phyloP scores from a whole-genome alignment of 2,797 vertebrate genomes.

The Pseudopleuronectes americanus region DNA sequence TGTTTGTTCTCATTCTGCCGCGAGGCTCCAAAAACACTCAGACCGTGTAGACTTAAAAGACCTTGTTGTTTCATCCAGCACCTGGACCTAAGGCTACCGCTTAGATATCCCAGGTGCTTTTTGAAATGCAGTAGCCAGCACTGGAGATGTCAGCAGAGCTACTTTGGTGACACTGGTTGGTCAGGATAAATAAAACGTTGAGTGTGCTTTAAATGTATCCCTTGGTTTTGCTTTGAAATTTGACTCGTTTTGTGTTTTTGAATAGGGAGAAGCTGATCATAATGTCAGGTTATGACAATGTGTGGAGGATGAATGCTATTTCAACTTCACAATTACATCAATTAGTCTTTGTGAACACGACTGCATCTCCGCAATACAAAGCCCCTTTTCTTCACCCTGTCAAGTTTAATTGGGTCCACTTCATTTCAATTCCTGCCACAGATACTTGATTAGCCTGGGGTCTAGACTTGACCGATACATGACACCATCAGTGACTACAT shows the following conservation, averaged over 20 bases:
- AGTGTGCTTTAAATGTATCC: conserved; percentile 1
- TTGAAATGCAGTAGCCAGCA: conserved; percentile 1
- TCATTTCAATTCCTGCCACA: background rate
- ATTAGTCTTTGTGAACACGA: background rate
- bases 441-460: background rate
- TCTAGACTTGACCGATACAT: no score
- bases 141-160: conserved; percentile 6
- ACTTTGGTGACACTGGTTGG: conserved; percentile 1
- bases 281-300: conserved; percentile 8
- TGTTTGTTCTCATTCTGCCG: conserved; percentile 27
- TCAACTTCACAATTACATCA: background rate
- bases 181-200: conserved; percentile 11
- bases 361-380: background rate
- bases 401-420: background rate
- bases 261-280: background rate
- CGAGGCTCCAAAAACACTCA: conserved; percentile 48
- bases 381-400: background rate
- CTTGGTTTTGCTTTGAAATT: conserved; percentile 13
- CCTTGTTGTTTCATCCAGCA: conserved; percentile 34
- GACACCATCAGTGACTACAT: no score
- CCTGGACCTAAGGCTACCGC: conserved; percentile 47
- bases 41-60: conserved; percentile 40
- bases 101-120: conserved; percentile 33
- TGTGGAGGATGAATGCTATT: background rate
- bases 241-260: background rate